These are phyloP conservation scores for Eulacestoma nigropectus DNA, from an alignment of 2,113 vertebrate genomes.

Conservation along the genomic window DNA sequence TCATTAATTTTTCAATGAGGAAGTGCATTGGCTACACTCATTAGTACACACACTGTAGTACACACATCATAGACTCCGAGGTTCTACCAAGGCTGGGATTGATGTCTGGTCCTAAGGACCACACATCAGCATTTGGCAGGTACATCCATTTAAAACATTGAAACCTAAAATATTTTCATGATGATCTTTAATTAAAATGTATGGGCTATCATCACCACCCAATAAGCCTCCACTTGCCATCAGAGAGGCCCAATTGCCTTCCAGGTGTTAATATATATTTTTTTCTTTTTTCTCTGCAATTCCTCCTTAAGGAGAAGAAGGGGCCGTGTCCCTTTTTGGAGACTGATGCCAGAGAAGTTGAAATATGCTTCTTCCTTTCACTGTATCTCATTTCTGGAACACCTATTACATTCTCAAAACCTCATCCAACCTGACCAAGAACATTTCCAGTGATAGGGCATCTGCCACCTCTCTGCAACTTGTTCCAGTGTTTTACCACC, in stretches of 20 bases:
- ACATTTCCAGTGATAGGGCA: background rate
- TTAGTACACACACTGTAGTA: too few relatives aligned
- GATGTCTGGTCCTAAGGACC: background rate
- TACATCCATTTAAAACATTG: background rate
- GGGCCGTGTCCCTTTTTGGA: background rate
- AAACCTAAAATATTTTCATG: background rate
- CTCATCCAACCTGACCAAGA: background rate
- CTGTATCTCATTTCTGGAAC: background rate
- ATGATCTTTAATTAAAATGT: background rate
- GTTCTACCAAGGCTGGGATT: background rate
- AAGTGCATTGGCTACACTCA: background rate
- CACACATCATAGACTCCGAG: too few relatives aligned
- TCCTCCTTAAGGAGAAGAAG: background rate
- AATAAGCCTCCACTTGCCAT: background rate
- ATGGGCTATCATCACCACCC: background rate
- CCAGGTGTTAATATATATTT: background rate
- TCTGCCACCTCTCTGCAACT: background rate
- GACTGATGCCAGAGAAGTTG: background rate
- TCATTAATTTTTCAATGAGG: background rate
- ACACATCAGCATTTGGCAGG: background rate
- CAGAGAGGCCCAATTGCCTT: background rate
- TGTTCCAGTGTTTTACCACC: background rate
- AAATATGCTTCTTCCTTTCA: background rate
- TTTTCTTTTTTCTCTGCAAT: background rate
- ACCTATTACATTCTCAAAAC: background rate